Percentiles rank a stretch among this genome's conserved stretches.
Conservation (phyloP, 2,888 invertebrate species). For the Onthophagus sagittarius region DNA sequence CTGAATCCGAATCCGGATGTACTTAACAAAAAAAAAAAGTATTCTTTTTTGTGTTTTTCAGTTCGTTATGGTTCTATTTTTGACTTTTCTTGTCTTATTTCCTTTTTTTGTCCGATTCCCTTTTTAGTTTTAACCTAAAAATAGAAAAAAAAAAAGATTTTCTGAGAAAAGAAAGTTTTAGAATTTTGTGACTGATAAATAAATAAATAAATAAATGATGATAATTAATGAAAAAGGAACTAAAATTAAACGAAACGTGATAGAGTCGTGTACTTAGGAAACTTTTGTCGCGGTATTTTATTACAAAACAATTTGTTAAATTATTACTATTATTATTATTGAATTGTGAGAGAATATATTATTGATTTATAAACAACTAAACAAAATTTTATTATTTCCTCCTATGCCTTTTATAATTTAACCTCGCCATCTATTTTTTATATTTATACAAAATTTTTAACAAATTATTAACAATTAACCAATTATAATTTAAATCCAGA, state of each 20-base stretch:
- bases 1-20: not conserved
- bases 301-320: not conserved
- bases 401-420: too few species aligned
- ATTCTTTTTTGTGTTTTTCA: not conserved
- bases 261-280: not conserved
- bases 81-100: not conserved
- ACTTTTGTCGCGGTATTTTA: not conserved
- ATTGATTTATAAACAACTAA: conserved; percentile 6
- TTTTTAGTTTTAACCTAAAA: not conserved
- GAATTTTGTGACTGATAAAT: not conserved
- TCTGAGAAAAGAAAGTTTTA: not conserved
- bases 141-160: not conserved
- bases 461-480: not conserved
- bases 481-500: conserved; percentile 85
- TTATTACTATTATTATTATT: not conserved
- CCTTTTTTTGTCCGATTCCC: not conserved
- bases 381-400: too few species aligned
- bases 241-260: not conserved
- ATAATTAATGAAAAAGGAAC: too few species aligned
- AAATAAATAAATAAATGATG: not conserved
- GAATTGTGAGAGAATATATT: not conserved
- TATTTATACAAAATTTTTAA: not conserved
- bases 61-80: not conserved
- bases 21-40: not conserved
- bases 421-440: too few species aligned